Percentiles rank a stretch among this genome's conserved stretches.
Evolutionary conservation across 2,113 vertebrate genomes (phyloP).

Genomic region (Oenanthe melanoleuca): DNA sequence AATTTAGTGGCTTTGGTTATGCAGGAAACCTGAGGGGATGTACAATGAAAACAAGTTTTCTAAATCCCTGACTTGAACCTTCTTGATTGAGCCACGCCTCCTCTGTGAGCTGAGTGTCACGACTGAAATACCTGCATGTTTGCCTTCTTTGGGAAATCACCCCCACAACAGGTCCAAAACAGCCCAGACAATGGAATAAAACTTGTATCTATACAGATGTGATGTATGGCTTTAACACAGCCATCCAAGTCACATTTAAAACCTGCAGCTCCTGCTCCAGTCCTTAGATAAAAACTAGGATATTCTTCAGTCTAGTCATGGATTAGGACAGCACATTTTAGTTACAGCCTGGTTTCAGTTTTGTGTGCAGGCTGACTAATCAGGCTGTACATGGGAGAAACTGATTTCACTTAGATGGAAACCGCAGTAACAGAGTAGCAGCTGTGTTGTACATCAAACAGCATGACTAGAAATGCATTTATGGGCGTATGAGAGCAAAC

Average conservation of each 20-base stretch:
- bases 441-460: neutral
- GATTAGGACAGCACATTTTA: neutral
- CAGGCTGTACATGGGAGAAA: neutral
- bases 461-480: neutral
- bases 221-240: neutral
- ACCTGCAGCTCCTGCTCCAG: neutral
- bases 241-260: neutral
- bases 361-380: slow-evolving; percentile 1
- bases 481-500: neutral
- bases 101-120: neutral
- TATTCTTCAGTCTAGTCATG: neutral
- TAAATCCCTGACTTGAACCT: neutral
- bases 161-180: neutral
- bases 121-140: neutral
- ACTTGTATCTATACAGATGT: neutral
- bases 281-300: neutral
- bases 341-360: neutral
- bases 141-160: neutral
- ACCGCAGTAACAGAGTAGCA: neutral
- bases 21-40: neutral
- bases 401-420: neutral
- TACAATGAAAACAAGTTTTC: neutral
- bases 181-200: neutral
- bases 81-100: neutral
- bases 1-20: neutral